Percentiles rank a stretch among this genome's conserved stretches.
Conservation (phyloP, 2,888 invertebrate species). For the Ormyrus labotus region DNA sequence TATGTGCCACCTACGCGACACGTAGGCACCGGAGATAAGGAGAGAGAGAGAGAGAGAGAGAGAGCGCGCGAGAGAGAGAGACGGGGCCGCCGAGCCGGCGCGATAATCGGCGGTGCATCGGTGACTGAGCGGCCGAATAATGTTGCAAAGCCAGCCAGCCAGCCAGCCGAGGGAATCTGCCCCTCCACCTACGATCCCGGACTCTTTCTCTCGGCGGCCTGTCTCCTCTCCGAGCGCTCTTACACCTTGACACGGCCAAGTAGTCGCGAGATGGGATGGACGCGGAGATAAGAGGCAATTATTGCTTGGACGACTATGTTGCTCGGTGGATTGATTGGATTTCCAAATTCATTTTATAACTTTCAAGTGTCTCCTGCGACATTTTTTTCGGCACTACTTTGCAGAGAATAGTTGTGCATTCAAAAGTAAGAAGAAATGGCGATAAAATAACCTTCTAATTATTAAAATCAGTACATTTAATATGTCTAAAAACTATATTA, state of each 20-base stretch:
- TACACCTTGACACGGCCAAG: slow-evolving; percentile 15
- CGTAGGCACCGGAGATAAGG: not conserved
- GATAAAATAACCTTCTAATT: too few species aligned
- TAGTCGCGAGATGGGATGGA: not conserved
- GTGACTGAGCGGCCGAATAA: slow-evolving; percentile 38
- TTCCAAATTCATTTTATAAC: too few species aligned
- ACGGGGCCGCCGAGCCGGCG: not conserved
- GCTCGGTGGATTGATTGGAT: too few species aligned
- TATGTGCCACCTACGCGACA: not conserved
- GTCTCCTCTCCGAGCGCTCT: slow-evolving; percentile 1
- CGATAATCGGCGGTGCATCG: slow-evolving; percentile 35
- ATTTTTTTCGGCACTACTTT: too few species aligned
- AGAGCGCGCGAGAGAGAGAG: not conserved
- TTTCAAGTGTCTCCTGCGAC: too few species aligned
- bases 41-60: slow-evolving; percentile 13
- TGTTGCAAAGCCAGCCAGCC: not conserved
- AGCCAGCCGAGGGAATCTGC: not conserved
- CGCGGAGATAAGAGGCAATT: not conserved
- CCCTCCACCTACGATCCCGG: not conserved
- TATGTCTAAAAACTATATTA: too few species aligned
- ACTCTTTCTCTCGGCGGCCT: slow-evolving; percentile 2
- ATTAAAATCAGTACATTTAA: too few species aligned
- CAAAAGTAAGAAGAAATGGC: too few species aligned
- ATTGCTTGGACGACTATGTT: too few species aligned
- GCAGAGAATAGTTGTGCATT: too few species aligned